Evolutionary conservation across 2,797 vertebrate species (phyloP), one percentile per base, ranked within the genome.

Genomic region (Sebastes flavidus): DNA sequence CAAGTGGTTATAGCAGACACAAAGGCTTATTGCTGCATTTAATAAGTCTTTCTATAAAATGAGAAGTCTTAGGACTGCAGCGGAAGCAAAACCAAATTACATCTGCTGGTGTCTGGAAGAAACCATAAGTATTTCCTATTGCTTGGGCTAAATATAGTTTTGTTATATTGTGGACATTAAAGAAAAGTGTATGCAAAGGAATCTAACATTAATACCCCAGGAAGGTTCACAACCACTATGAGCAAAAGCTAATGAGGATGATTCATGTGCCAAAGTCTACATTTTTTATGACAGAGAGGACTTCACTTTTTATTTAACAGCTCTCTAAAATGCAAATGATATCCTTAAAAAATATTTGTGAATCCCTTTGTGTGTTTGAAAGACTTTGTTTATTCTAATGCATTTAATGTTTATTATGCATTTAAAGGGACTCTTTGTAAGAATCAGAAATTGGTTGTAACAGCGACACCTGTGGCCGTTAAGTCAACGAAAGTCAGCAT

Each of bases 41-140:
- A 24, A 29, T 12, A 24, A 18, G 16, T 36, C 2, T 9, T 30
- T 72, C 11, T 16, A 52, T 34, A 34, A 65, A 63, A 65, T n/a
- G 25, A 75, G 32, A 86, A 67, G 74, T 83, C 14, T 46, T 18
- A 9, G 30, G 27, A 71, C 54, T 77, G 63, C 29, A 30, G 36
- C 1, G 0, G 65, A 86, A 81, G 67, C 27, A 46, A 42, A 71
- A 60, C 9, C 8, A 22, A 16, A 0, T 36, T 1, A 24, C 18
- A 77, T n/a, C 58, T 70, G 82, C 20, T 65, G 25, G 34, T 13
- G 13, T 70, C 7, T 55, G 14, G 5, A 60, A 36, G 8, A 69
- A 36, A 10, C 14, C 16, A 22, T 1, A 12, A 4, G 27, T 69
- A 1, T 60, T 42, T 27, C 16, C 16, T 68, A n/a, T n/a, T 68